phyloP scores from a whole-genome alignment of 2,888 invertebrate species.

The Dynastes tityus region DNA sequence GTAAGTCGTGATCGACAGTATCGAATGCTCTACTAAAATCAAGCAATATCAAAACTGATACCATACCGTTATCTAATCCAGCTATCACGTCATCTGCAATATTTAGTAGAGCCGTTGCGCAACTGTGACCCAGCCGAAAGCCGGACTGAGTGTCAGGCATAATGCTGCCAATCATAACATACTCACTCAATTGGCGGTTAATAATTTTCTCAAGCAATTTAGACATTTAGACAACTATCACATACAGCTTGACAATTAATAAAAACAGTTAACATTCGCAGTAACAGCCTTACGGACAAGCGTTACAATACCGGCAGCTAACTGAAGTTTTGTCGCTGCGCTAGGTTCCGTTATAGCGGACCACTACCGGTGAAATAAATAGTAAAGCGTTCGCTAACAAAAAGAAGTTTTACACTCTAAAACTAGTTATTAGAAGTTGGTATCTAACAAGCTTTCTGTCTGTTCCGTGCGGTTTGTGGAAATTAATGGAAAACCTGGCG shows the following conservation, averaged over 20 bases:
- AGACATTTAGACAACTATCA: too few relatives aligned
- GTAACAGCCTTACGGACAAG: slow-evolving; percentile 12
- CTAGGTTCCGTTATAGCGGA: neutral
- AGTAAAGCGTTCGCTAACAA: slow-evolving; percentile 8
- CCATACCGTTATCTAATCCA: too few relatives aligned
- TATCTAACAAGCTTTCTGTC: slow-evolving; percentile 16
- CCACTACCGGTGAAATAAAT: neutral
- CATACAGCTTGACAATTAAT: neutral
- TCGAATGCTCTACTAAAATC: too few relatives aligned
- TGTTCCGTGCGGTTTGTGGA: neutral
- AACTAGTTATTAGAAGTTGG: slow-evolving; percentile 34
- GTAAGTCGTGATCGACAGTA: too few relatives aligned
- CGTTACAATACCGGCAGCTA: neutral
- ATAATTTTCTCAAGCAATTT: too few relatives aligned
- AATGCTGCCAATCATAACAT: too few relatives aligned
- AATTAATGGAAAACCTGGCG: slow-evolving; percentile 22
- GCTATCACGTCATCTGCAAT: too few relatives aligned
- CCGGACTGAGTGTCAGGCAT: too few relatives aligned
- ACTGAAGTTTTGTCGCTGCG: neutral
- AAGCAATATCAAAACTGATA: too few relatives aligned
- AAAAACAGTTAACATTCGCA: slow-evolving; percentile 8
- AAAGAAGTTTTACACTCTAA: slow-evolving; percentile 19
- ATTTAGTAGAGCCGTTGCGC: too few relatives aligned
- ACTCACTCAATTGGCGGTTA: too few relatives aligned
- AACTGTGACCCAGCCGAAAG: too few relatives aligned